Conservation (phyloP, 2,888 invertebrate genomes). For the Agrilus mali region DNA sequence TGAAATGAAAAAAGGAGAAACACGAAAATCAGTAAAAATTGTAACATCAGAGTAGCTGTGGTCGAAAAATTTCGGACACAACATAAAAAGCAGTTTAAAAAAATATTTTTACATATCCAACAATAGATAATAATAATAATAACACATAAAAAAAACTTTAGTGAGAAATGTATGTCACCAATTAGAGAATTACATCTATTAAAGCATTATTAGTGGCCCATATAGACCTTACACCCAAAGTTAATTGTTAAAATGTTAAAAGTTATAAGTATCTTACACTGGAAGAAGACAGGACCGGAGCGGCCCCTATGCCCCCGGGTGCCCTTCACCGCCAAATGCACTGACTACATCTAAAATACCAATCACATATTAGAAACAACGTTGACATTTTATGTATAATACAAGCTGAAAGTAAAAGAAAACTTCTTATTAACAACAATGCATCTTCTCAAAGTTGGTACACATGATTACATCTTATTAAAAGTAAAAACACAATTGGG, state of each 20-base stretch:
- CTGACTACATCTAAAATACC: conserved; percentile 73
- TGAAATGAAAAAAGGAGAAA: conserved; percentile 21
- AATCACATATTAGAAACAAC: conserved; percentile 19
- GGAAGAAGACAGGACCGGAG: conserved; percentile 29
- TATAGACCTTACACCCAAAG: conserved; percentile 9
- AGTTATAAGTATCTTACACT: conserved; percentile 30
- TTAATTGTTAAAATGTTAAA: conserved; percentile 17
- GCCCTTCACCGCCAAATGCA: conserved; percentile 72
- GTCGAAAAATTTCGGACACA: conserved; percentile 5
- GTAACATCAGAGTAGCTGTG: conserved; percentile 5
- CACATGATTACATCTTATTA: too few relatives aligned
- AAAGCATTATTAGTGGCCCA: conserved; percentile 9
- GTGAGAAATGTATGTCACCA: too few relatives aligned
- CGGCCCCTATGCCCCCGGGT: conserved; percentile 40
- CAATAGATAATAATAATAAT: too few relatives aligned
- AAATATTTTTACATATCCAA: neutral
- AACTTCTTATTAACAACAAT: too few relatives aligned
- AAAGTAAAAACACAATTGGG: too few relatives aligned
- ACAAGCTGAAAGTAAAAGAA: too few relatives aligned
- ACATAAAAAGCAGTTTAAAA: conserved; percentile 3
- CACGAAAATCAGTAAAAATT: conserved; percentile 1
- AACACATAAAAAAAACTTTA: too few relatives aligned
- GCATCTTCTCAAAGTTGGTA: too few relatives aligned
- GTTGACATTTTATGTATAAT: too few relatives aligned
- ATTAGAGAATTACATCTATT: too few relatives aligned